Evolutionary conservation across 1,140 invertebrate species (phyloP), one percentile per base, ranked within the genome.

Genomic region (Drosophila pseudoananassae): DNA sequence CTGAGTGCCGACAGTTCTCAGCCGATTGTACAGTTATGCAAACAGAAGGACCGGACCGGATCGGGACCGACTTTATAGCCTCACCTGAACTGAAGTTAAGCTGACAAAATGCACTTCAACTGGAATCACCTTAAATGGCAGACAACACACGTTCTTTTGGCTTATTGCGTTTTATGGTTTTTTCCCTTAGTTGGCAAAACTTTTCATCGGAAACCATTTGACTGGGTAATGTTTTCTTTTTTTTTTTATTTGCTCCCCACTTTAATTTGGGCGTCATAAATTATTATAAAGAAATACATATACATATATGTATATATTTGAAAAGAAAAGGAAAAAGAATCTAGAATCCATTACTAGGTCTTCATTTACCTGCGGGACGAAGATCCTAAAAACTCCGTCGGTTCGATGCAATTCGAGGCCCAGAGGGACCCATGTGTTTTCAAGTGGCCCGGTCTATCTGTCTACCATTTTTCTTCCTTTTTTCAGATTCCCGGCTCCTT

Each of bases 91-190:
- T 63, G 66, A 50, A 63, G 38, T 66, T 78, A 79, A 80, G 53
- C 79, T 73, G 78, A 84, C 80, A 83, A 83, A 69, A 78, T 66
- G 59, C 50, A 71, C 60, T 83, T 79, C 51, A 68, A 68, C 59
- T 75, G 65, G 78, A 85, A 82, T 78, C 69, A 85, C 82, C 82
- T 77, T 71, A 87, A 78, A 85, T 60, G 81, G 82, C 56, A 66
- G 52, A 65, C 57, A 65, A 58, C 46, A 66, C 45, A 46, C 52
- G 17, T 73, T 46, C 61, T 68, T 76, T 73, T 68, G 72, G 79
- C 66, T 66, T 54, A 38, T 45, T 46, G 43, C 46, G 51, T 65
- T 49, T 57, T 53, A 27, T 49, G 46, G 51, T 3, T 55, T 47
- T 56, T 23, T 49, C 33, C 43, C 17, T 45, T 43, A 61, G 58